Evolutionary conservation across 2,888 invertebrate genomes (phyloP).

Genomic region (Anagyrus pseudococci): DNA sequence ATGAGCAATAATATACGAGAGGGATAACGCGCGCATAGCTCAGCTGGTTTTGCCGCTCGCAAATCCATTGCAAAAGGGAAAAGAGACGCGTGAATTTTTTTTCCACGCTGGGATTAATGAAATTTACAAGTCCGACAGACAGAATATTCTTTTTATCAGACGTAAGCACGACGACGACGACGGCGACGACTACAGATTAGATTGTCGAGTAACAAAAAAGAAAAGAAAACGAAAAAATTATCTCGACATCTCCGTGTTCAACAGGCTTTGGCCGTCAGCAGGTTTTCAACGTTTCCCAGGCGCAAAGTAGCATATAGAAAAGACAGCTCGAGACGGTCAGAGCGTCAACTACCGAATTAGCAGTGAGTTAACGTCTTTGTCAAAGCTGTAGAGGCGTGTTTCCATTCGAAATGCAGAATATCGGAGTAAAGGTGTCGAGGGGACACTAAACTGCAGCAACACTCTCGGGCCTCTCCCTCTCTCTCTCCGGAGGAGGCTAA

Average conservation of each 20-base stretch:
- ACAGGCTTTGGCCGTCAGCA: neutral
- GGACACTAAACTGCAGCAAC: neutral
- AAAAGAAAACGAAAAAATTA: neutral
- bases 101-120: conserved; percentile 25
- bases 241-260: neutral
- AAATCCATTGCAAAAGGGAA: too few species aligned
- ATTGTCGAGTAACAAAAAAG: neutral
- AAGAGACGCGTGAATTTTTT: too few species aligned
- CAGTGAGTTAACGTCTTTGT: neutral
- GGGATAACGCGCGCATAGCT: too few species aligned
- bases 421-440: conserved; percentile 13
- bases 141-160: neutral
- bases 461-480: too few species aligned
- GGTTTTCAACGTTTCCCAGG: neutral
- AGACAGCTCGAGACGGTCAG: neutral
- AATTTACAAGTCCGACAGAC: conserved; percentile 30
- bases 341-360: neutral
- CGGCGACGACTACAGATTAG: too few species aligned
- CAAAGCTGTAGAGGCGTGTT: neutral
- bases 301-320: too few species aligned
- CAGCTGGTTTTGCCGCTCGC: too few species aligned
- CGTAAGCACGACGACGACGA: too few species aligned
- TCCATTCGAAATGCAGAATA: conserved; percentile 19
- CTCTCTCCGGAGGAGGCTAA: too few species aligned
- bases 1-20: too few species aligned